Conservation (phyloP, 2,888 invertebrate species). For the Ophion ellenae region DNA sequence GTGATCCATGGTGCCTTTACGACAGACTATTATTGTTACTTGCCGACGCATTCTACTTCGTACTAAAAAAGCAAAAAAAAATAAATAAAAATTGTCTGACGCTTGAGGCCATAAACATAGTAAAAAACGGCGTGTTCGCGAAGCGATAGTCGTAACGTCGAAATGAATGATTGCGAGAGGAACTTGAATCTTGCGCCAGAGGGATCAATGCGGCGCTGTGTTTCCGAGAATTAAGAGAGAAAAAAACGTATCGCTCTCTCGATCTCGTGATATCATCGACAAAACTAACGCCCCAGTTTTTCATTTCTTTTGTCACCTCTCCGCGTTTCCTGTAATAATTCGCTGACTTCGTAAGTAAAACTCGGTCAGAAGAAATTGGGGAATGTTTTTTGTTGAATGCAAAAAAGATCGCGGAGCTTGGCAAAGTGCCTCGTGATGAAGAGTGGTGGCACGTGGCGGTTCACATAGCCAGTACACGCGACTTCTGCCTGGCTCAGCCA, state of each 20-base stretch:
- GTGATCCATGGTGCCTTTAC: too few relatives aligned
- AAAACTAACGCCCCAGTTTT: not conserved
- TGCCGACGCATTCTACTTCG: not conserved
- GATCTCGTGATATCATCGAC: slow-evolving; percentile 8
- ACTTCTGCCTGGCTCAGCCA: not conserved
- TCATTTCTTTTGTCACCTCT: not conserved
- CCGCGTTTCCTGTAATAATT: not conserved
- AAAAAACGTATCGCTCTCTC: slow-evolving; percentile 5
- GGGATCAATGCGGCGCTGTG: slow-evolving; percentile 3
- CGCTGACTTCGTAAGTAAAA: not conserved
- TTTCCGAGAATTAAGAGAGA: slow-evolving; percentile 7
- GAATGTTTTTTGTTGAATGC: too few relatives aligned
- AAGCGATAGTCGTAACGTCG: not conserved
- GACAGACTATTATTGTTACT: not conserved
- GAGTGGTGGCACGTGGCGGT: not conserved
- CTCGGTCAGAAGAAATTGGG: not conserved
- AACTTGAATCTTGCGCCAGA: slow-evolving; percentile 19
- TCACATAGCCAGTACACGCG: not conserved
- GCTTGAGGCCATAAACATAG: not conserved
- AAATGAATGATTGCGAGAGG: slow-evolving; percentile 30
- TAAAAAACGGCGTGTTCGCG: slow-evolving; percentile 2
- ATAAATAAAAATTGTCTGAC: not conserved
- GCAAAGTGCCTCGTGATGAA: not conserved
- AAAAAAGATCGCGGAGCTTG: too few relatives aligned
- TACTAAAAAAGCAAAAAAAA: not conserved